Evolutionary conservation across 2,888 invertebrate genomes (phyloP), one percentile per base, ranked within the genome.

Genomic region (Stenodema calcarata): DNA sequence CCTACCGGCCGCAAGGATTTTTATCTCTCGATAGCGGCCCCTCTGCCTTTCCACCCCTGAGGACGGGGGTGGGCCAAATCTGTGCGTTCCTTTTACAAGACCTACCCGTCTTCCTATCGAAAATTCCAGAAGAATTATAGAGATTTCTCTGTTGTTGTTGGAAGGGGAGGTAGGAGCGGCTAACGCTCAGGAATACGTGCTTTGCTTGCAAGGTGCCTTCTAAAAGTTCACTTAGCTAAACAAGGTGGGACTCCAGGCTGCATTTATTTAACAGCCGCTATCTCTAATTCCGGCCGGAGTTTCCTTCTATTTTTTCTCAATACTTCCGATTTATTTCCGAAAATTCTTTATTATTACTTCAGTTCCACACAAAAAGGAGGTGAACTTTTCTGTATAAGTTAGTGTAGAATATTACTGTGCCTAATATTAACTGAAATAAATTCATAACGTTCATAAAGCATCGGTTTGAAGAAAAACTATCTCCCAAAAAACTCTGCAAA

Each of bases 171-270:
- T 75, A 28, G 85, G 44, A 14, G 54, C 27, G 54, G 41, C 44
- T 28, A 28, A 62, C 18, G 84, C 84, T 47, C 54, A 16, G 78
- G 42, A 50, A 18, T 75, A 86, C 86, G 86, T 86, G 86, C 79
- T 35, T 79, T 44, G 86, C 86, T 62, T 86, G 42, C 44, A 86
- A 86, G 86, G 86, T 79, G 70, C 86, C 86, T 79, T 28, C 86
- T 86, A 86, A 86, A 79, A 86, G 47, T 86, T 86, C 86, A 86
- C 86, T 86, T 86, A 86, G 86, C 86, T 86, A 86, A 86, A 86
- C 86, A 86, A 86, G 86, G 86, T 86, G 79, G 86, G 79, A 79
- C 79, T 75, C 47, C 62, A 23, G 62, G 62, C 62, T 62, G 23
- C 79, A 86, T 86, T 86, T 86, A 86, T 86, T 79, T 86, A 54